Percentiles rank a stretch among this genome's conserved stretches.
phyloP scores from a whole-genome alignment of 2,888 invertebrate species.

The Nephrotoma appendiculata region DNA sequence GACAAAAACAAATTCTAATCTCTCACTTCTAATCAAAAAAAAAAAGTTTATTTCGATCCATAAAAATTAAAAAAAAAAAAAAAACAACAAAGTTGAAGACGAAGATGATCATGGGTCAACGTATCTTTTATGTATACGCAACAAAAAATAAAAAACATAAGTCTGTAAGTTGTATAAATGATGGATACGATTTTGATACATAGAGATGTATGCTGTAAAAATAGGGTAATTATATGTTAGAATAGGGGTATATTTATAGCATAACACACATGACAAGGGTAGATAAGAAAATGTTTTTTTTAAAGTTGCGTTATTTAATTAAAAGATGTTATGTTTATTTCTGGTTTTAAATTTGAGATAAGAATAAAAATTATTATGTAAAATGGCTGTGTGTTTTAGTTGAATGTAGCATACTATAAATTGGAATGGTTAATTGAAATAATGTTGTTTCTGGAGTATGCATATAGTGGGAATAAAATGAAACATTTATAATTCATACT shows the following conservation, averaged over 20 bases:
- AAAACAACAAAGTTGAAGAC: not conserved
- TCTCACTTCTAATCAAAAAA: not conserved
- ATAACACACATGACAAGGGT: not conserved
- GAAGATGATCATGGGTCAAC: not conserved
- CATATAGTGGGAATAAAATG: not conserved
- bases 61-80: not conserved
- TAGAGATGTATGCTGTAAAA: not conserved
- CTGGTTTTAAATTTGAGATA: not conserved
- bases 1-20: not conserved
- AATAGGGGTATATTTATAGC: not conserved
- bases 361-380: not conserved
- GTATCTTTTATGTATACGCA: not conserved
- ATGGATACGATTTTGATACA: not conserved
- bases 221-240: not conserved
- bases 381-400: not conserved
- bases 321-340: not conserved
- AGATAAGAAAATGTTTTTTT: not conserved
- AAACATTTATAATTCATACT: not conserved
- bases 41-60: not conserved
- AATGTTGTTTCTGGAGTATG: not conserved
- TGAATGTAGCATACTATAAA: not conserved
- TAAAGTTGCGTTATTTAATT: not conserved
- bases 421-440: not conserved
- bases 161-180: not conserved
- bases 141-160: not conserved